Evolutionary conservation across 1,140 invertebrate species (phyloP), one percentile per base, ranked within the genome.

Genomic region (Bombus consobrinus): DNA sequence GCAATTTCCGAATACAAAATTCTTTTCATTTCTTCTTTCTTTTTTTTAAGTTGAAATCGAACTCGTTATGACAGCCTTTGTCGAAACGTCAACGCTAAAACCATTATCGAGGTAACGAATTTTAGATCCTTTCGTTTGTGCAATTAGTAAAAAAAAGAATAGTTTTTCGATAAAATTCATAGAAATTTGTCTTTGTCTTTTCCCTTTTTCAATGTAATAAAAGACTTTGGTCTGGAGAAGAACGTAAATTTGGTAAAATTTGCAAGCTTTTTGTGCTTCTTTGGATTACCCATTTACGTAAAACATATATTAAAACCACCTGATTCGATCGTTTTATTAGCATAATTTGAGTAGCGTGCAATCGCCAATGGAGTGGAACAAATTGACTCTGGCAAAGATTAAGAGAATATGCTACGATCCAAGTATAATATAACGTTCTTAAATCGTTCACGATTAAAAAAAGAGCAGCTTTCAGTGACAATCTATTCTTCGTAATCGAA

Each of bases 361-460:
- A 57, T 34, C 43, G 47, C 22, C 34, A 75, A 53, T 75, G 47
- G 47, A 75, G 73, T 28, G 73, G 73, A 75, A 75, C 73, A 57
- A 13, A 13, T n/a, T 37, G 47, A 39, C 32, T 53, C 12, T 12
- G 41, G 10, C 47, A 75, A 75, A 75, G 73, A 57, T 74, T 22
- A 10, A 12, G 18, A 53, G 13, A 53, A 53, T 25, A 25, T 9
- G 4, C 15, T 22, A 37, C 18, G 32, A 74, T 47, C 22, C 1
- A 25, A 25, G n/a, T 10, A 47, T 74, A 74, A 28, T 28, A 57
- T 28, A 34, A 53, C 47, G 25, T 37, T 37, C 22, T 25, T 34
- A 22, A 15, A 13, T 64, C n/a, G 28, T 32, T 15, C 2, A 25
- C 12, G 32, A 25, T 37, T 13, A 8, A 57, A 15, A 3, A 37